Conservation (phyloP, 2,797 vertebrate species). For the Liparis tanakae region DNA sequence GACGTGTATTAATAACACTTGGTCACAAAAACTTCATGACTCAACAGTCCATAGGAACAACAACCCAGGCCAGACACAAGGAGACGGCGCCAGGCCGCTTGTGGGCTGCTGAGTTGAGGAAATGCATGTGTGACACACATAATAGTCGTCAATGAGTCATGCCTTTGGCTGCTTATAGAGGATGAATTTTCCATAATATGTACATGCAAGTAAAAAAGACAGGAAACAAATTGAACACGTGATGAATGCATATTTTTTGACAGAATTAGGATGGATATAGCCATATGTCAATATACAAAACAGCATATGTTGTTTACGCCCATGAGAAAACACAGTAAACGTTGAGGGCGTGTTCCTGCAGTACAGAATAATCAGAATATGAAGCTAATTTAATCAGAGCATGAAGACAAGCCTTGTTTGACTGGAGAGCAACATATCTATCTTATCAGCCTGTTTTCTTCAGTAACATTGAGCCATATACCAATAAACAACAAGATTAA, state of each 20-base stretch:
- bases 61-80: constrained; percentile 35
- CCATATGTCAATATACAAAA: constrained; percentile 7
- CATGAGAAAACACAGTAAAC: constrained; percentile 14
- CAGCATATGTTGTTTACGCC: constrained; percentile 33
- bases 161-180: constrained; percentile 20
- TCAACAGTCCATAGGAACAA: constrained; percentile 64
- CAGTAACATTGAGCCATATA: not conserved
- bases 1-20: constrained; percentile 52
- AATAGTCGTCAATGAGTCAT: constrained; percentile 60
- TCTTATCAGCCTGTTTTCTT: not conserved
- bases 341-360: not conserved
- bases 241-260: not conserved
- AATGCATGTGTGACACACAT: constrained; percentile 47
- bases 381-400: not conserved
- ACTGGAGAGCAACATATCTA: constrained; percentile 2
- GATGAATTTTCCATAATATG: constrained; percentile 5
- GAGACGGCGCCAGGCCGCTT: constrained; percentile 17
- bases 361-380: not conserved
- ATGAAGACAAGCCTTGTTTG: not conserved
- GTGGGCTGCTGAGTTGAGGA: constrained; percentile 27
- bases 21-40: constrained; percentile 64
- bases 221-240: not conserved
- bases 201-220: not conserved
- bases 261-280: not conserved
- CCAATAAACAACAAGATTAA: not conserved